Base-by-base conservation (phyloP, 2,113 vertebrate species). In the Burhinus bistriatus region DNA sequence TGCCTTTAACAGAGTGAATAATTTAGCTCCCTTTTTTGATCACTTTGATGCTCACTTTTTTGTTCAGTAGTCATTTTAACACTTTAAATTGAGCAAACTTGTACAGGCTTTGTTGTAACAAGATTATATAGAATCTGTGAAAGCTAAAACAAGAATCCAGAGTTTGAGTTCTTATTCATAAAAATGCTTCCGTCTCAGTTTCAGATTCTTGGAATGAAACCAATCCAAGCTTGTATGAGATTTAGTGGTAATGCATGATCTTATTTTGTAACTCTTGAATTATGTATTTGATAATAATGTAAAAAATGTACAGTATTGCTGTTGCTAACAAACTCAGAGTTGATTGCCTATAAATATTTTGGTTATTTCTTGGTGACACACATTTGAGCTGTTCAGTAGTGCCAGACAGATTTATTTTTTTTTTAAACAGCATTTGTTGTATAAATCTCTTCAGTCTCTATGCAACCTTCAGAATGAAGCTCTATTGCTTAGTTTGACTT, bases 241-340 rank as follows among this genome's bases (percentile, higher is more conserved):
- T 93, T 97, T 96, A 97, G 94, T 97, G 95, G 95, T 98, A 98
- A 96, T 98, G 98, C 98, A 98, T 98, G 98, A 94, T 96, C 84
- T 97, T 97, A 76, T 96, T 98, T 98, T 98, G 95, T 98, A 98
- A 97, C 91, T 96, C 96, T 95, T 97, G 73, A 94, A 96, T 97
- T 97, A 97, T 97, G 97, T 98, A 98, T 97, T 98, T 98, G 97
- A 98, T 97, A 96, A 97, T 70, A 86, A 93, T 98, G 97, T 98
- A 98, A 98, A 97, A 97, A 98, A 98, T 98, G 98, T 98, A 98
- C 98, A 98, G 98, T 98, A 94, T 97, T 98, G 97, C 93, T 98
- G 97, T 98, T 96, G 95, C 95, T 97, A 97, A 94, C 97, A 96
- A 98, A 96, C 97, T 98, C 95, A 95, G 97, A 98, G 83, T 96